Conservation (phyloP, 1,140 invertebrate genomes). For the Phymorhynchus buccinoides region DNA sequence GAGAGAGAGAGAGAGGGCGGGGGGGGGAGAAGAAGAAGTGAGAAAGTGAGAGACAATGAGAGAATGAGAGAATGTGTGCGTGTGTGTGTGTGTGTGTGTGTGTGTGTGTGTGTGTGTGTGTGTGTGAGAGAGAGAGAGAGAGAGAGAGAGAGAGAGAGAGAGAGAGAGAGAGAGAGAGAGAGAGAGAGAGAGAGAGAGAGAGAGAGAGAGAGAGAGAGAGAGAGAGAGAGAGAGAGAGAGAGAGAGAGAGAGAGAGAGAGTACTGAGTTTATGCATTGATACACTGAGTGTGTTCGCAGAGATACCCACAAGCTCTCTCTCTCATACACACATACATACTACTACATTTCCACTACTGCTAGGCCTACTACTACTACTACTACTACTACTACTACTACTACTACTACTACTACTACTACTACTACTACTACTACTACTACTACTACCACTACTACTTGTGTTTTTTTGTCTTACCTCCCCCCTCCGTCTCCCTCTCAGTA, state of each 20-base stretch:
- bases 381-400: too few relatives aligned
- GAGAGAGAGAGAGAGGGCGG: neutral
- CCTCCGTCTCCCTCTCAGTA: too few relatives aligned
- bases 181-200: constrained; percentile 17
- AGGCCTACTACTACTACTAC: too few relatives aligned
- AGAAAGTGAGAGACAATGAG: neutral
- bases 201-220: constrained; percentile 13
- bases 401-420: too few relatives aligned
- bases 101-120: neutral
- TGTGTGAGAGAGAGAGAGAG: neutral
- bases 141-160: neutral
- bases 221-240: neutral
- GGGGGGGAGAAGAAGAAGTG: neutral
- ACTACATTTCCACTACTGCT: too few relatives aligned
- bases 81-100: neutral
- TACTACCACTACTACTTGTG: too few relatives aligned
- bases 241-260: neutral
- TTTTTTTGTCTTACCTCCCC: too few relatives aligned
- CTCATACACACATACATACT: too few relatives aligned
- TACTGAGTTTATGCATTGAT: too few relatives aligned
- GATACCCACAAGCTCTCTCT: too few relatives aligned
- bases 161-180: constrained; percentile 7
- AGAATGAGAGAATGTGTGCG: neutral
- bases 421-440: too few relatives aligned
- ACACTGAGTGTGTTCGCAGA: too few relatives aligned